phyloP scores from a whole-genome alignment of 2,113 vertebrate species.

The Elephas maximus region DNA sequence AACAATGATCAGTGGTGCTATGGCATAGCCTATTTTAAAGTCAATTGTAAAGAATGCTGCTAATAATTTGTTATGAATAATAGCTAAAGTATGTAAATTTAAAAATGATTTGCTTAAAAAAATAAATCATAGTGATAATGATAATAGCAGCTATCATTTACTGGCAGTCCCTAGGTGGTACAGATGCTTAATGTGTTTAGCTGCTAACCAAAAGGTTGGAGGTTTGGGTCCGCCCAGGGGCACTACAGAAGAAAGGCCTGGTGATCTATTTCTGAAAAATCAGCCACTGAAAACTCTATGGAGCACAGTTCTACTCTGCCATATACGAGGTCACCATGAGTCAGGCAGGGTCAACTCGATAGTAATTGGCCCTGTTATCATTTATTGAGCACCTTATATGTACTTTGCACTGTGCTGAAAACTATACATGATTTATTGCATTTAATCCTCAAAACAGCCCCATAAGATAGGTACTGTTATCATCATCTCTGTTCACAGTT shows the following conservation, averaged over 20 bases:
- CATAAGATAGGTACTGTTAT: neutral
- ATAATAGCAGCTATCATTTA: neutral
- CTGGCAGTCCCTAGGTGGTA: neutral
- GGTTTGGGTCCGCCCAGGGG: neutral
- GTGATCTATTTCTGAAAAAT: neutral
- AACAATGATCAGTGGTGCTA: neutral
- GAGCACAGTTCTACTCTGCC: neutral
- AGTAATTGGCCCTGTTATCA: neutral
- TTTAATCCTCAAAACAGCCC: conserved; percentile 38
- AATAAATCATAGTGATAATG: neutral
- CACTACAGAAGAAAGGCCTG: neutral
- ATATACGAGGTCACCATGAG: neutral
- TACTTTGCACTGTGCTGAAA: neutral
- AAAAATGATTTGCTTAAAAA: neutral
- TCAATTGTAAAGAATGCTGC: neutral
- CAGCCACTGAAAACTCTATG: neutral
- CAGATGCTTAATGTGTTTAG: neutral
- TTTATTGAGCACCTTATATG: neutral
- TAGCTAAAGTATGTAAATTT: neutral
- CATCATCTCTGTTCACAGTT: neutral
- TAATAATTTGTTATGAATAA: neutral
- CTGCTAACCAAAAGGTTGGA: neutral
- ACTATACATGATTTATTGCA: neutral
- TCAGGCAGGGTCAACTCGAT: neutral
- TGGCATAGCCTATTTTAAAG: neutral